Base-by-base conservation (phyloP, 2,113 vertebrate genomes). In the Scortum barcoo region DNA sequence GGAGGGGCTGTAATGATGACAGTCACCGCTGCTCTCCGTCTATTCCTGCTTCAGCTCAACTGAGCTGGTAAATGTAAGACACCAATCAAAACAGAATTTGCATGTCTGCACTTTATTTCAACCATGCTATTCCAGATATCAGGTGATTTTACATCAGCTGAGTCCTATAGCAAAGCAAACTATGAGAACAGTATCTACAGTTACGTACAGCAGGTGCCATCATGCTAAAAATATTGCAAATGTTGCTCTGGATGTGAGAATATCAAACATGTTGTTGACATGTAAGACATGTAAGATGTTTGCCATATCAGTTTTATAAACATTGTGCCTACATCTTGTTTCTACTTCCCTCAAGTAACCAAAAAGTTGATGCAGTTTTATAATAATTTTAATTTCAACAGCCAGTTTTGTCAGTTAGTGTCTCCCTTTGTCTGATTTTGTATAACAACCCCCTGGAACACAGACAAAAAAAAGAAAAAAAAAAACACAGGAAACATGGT, bases 1-100 rank as follows among this genome's bases (percentile, higher is more conserved):
- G 83, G 85, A 80, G 76, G 36, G 66, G 89, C 76, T 69, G 75
- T 86, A 80, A 93, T 90, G 87, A 89, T 86, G 90, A 90, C 90
- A 84, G 90, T 84, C 84, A 72, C 84, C 48, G 65, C 60, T 71
- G 30, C 77, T 73, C 78, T 62, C 69, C 78, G 68, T 92, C 73
- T 79, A 77, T 83, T 69, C 61, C 65, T 78, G 79, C 75, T 77
- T 88, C 81, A 83, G 79, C 81, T 88, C 85, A 88, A 26, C 84
- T 76, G 80, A 84, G 76, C 67, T 71, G 74, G 53, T 76, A 73
- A 88, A 80, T 72, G 57, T 60, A 73, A 88, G 61, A 72, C 62
- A 79, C 81, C 75, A 63, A 86, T 85, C 73, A 76, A 76, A 44
- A 80, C 54, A 38, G 16, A 61, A 72, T 80, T 56, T 80, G 56